phyloP scores from a whole-genome alignment of 2,797 vertebrate species.

The Mormyrus proboscirostris region DNA sequence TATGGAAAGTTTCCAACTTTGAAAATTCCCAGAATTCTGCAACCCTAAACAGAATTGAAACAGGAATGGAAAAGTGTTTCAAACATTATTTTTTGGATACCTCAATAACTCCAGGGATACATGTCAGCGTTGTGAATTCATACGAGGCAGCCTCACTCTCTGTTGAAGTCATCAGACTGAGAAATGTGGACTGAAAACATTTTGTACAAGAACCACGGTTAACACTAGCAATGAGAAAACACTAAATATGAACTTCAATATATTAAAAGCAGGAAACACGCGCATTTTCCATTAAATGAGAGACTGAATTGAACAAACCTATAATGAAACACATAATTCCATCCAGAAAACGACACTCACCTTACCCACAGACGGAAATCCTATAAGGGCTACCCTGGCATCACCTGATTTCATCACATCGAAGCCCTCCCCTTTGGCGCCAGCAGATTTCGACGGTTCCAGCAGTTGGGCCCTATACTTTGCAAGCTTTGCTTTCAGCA shows the following conservation, averaged over 20 bases:
- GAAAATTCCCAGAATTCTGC: neutral
- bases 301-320: neutral
- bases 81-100: slow-evolving; percentile 50
- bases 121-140: slow-evolving; percentile 95
- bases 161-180: slow-evolving; percentile 95
- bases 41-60: neutral
- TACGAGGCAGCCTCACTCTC: slow-evolving; percentile 94
- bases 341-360: slow-evolving; percentile 59
- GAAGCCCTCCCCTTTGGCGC: slow-evolving; percentile 92
- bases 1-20: neutral
- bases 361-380: slow-evolving; percentile 98
- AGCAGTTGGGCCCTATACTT: slow-evolving; percentile 93
- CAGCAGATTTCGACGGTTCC: slow-evolving; percentile 85
- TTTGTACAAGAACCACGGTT: neutral
- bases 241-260: neutral
- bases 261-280: neutral
- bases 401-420: slow-evolving; percentile 99
- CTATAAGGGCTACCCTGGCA: slow-evolving; percentile 89
- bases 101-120: slow-evolving; percentile 95
- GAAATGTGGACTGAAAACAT: slow-evolving; percentile 80
- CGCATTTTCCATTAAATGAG: neutral
- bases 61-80: neutral
- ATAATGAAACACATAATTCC: neutral
- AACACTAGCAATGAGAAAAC: neutral
- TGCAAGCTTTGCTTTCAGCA: slow-evolving; percentile 94